A percentile compares a stretch with the other conserved stretches of the same genome.
phyloP scores from a whole-genome alignment of 2,888 invertebrate species.

The Labia minor region DNA sequence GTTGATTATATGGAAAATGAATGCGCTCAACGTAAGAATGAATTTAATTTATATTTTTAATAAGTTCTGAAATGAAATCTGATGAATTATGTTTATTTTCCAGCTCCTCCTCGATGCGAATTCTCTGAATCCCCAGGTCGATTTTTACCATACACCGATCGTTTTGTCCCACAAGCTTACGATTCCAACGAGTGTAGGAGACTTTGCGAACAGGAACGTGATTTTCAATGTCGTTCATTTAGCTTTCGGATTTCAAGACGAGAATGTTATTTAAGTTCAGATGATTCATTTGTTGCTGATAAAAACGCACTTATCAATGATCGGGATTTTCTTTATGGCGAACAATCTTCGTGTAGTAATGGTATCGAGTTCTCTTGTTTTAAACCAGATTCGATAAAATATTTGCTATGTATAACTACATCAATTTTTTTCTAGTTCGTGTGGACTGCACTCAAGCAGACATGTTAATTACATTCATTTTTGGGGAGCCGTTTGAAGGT shows the following conservation, averaged over 20 bases:
- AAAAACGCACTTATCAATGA: constrained; percentile 31
- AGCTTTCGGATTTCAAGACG: constrained; percentile 32
- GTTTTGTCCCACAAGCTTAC: constrained; percentile 33
- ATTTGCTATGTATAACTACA: not conserved
- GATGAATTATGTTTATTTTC: constrained; percentile 16
- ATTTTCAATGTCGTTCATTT: constrained; percentile 36
- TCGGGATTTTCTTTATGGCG: constrained; percentile 36
- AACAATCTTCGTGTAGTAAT: constrained; percentile 37
- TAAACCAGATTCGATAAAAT: not conserved
- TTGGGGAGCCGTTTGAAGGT: constrained; percentile 37
- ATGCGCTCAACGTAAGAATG: constrained; percentile 38
- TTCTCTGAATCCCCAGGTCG: constrained; percentile 36
- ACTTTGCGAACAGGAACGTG: constrained; percentile 36
- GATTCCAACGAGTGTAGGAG: constrained; percentile 35
- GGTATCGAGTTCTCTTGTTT: constrained; percentile 29
- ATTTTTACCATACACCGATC: constrained; percentile 36
- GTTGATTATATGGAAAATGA: constrained; percentile 45
- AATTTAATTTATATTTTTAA: constrained; percentile 1
- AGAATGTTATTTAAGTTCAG: constrained; percentile 37
- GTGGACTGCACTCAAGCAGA: constrained; percentile 40
- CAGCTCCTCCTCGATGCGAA: constrained; percentile 38
- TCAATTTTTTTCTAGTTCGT: constrained; percentile 31
- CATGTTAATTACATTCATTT: constrained; percentile 38
- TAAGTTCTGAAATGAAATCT: too few relatives aligned
- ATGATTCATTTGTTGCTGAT: constrained; percentile 35